phyloP scores from a whole-genome alignment of 2,797 vertebrate genomes.

The Mastacembelus armatus region DNA sequence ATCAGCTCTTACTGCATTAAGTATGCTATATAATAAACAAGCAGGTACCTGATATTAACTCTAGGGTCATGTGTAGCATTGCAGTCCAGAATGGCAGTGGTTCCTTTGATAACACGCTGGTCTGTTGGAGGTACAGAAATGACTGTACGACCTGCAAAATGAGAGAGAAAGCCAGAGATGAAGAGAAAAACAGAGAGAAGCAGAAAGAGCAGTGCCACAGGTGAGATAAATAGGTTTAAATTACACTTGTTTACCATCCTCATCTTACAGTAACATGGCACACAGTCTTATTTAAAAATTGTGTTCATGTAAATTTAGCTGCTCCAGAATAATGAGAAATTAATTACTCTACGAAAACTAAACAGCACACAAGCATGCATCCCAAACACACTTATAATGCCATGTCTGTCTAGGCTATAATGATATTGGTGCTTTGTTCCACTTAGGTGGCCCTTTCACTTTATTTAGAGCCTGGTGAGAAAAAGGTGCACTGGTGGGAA shows the following conservation, averaged over 20 bases:
- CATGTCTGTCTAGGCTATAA: background rate
- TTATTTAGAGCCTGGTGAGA: slow-evolving; percentile 1
- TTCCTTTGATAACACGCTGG: slow-evolving; percentile 95
- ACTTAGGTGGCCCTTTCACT: slow-evolving; percentile 5
- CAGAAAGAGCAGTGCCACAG: background rate
- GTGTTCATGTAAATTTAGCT: slow-evolving; percentile 23
- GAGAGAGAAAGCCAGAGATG: background rate
- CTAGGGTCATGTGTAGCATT: slow-evolving; percentile 90
- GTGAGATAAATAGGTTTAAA: slow-evolving; percentile 1
- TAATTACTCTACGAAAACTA: slow-evolving; percentile 23
- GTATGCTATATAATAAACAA: too few species aligned
- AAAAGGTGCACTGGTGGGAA: slow-evolving; percentile 2
- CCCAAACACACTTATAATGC: background rate
- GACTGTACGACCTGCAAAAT: slow-evolving; percentile 86
- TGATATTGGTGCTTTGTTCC: slow-evolving; percentile 25
- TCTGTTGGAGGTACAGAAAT: slow-evolving; percentile 90
- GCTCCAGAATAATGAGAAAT: slow-evolving; percentile 15
- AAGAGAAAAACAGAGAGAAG: background rate
- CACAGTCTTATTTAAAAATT: background rate
- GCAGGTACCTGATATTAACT: slow-evolving; percentile 85
- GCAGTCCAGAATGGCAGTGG: slow-evolving; percentile 89
- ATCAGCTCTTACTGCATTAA: too few species aligned
- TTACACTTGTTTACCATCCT: slow-evolving; percentile 4
- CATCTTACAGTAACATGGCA: background rate
- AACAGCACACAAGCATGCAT: slow-evolving; percentile 15